Percentiles rank a stretch among this genome's conserved stretches.
These are phyloP conservation scores for Drosophila trichaetosa DNA, from an alignment of 2,888 invertebrate genomes.

Conservation along the genomic window DNA sequence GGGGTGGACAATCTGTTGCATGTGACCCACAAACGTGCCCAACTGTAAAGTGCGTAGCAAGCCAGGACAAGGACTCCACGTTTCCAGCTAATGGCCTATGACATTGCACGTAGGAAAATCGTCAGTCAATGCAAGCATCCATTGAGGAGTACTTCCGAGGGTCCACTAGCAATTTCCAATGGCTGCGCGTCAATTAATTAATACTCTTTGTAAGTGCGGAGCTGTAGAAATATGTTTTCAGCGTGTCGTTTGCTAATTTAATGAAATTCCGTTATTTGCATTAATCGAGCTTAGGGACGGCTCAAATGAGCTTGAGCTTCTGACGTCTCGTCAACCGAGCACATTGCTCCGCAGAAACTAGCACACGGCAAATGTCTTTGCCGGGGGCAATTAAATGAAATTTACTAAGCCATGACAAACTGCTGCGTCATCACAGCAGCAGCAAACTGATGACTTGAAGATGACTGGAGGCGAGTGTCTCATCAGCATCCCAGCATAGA, in stretches of 20 bases:
- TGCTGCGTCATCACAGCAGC: slow-evolving; percentile 59
- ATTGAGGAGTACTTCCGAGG: neutral
- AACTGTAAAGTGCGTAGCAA: slow-evolving; percentile 46
- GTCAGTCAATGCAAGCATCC: slow-evolving; percentile 31
- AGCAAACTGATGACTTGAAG: slow-evolving; percentile 13
- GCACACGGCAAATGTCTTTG: slow-evolving; percentile 7
- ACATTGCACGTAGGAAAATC: slow-evolving; percentile 63
- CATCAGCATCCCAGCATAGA: slow-evolving; percentile 34
- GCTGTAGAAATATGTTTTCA: slow-evolving; percentile 7
- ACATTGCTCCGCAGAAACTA: slow-evolving; percentile 12
- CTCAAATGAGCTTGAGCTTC: slow-evolving; percentile 33
- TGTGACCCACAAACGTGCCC: slow-evolving; percentile 62
- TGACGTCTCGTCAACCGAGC: neutral
- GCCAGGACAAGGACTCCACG: slow-evolving; percentile 7
- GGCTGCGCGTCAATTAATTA: slow-evolving; percentile 49
- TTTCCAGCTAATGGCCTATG: slow-evolving; percentile 37
- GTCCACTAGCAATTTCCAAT: neutral
- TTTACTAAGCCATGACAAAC: slow-evolving; percentile 35
- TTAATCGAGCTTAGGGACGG: slow-evolving; percentile 52
- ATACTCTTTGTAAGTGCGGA: neutral
- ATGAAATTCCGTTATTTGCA: slow-evolving; percentile 75
- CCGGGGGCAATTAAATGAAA: slow-evolving; percentile 56
- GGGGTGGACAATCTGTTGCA: slow-evolving; percentile 65
- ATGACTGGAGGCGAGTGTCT: slow-evolving; percentile 6
- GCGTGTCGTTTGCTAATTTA: slow-evolving; percentile 65